phyloP scores from a whole-genome alignment of 2,888 invertebrate genomes.

The Adelognathus sp. region DNA sequence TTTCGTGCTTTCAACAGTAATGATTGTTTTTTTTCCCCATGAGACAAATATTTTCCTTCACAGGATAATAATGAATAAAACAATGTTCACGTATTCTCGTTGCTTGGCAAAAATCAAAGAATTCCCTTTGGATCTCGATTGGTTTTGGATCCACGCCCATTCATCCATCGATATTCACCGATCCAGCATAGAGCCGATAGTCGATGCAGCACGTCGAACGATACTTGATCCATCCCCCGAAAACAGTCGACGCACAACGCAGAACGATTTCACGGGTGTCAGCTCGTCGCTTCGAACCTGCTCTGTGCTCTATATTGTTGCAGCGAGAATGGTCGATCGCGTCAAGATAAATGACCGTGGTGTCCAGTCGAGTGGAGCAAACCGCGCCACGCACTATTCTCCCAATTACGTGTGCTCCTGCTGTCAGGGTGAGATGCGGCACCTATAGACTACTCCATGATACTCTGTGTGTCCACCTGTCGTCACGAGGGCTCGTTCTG shows the following conservation, averaged over 20 bases:
- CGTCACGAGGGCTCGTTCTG: conserved; percentile 64
- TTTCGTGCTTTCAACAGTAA: too few relatives aligned
- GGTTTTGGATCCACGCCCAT: neutral
- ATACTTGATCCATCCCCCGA: conserved; percentile 67
- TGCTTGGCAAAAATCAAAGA: neutral
- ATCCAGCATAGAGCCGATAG: neutral
- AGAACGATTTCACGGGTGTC: conserved; percentile 74
- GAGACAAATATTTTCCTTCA: too few relatives aligned
- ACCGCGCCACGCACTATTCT: conserved; percentile 69
- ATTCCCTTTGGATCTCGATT: neutral
- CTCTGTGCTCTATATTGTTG: conserved; percentile 17
- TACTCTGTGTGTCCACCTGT: conserved; percentile 69
- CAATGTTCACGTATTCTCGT: too few relatives aligned
- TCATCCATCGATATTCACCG: neutral
- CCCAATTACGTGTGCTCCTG: conserved; percentile 73
- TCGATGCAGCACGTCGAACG: conserved; percentile 37
- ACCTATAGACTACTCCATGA: neutral
- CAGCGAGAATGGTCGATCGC: conserved; percentile 65
- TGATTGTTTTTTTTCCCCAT: too few relatives aligned
- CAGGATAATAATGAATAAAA: too few relatives aligned
- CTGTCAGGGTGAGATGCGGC: conserved; percentile 9
- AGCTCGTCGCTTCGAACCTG: conserved; percentile 58
- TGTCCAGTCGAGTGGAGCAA: conserved; percentile 72
- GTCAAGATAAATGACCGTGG: conserved; percentile 75
- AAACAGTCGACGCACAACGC: conserved; percentile 57